Conservation (phyloP, 1,140 invertebrate species). For the Hyposmocoma kahamanoa region DNA sequence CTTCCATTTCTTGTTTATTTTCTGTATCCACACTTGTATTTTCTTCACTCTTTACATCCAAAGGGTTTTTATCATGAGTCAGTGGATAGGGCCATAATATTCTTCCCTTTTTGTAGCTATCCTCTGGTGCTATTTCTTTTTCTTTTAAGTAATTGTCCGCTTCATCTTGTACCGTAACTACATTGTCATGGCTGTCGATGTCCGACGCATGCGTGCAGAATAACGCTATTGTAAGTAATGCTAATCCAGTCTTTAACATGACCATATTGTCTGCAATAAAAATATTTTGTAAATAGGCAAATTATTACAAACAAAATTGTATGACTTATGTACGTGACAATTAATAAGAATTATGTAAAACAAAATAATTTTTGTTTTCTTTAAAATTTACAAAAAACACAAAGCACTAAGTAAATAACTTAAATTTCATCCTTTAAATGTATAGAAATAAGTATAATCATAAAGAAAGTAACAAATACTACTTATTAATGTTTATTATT, state of each 20-base stretch:
- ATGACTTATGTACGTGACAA: too few species aligned
- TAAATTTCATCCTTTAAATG: too few species aligned
- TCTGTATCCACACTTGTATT: slow-evolving; percentile 11
- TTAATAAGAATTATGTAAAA: too few species aligned
- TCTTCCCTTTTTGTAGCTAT: slow-evolving; percentile 26
- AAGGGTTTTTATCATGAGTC: slow-evolving; percentile 20
- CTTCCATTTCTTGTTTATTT: slow-evolving; percentile 9
- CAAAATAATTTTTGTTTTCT: too few species aligned
- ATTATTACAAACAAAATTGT: too few species aligned
- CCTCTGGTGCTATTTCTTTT: slow-evolving; percentile 11
- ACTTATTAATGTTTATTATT: too few species aligned
- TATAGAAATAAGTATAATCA: too few species aligned
- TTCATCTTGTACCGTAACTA: slow-evolving; percentile 31
- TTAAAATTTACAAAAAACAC: too few species aligned
- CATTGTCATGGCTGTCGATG: slow-evolving; percentile 32
- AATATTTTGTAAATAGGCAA: too few species aligned
- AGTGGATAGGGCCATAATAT: slow-evolving; percentile 51
- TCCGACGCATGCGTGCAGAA: neutral
- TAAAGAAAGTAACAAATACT: too few species aligned
- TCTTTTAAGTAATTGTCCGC: slow-evolving; percentile 21
- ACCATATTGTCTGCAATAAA: neutral
- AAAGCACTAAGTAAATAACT: too few species aligned
- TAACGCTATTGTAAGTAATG: neutral
- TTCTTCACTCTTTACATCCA: slow-evolving; percentile 13
- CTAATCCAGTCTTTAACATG: neutral